These are phyloP conservation scores for Furnarius figulus DNA, from an alignment of 2,113 vertebrate species.

Conservation along the genomic window DNA sequence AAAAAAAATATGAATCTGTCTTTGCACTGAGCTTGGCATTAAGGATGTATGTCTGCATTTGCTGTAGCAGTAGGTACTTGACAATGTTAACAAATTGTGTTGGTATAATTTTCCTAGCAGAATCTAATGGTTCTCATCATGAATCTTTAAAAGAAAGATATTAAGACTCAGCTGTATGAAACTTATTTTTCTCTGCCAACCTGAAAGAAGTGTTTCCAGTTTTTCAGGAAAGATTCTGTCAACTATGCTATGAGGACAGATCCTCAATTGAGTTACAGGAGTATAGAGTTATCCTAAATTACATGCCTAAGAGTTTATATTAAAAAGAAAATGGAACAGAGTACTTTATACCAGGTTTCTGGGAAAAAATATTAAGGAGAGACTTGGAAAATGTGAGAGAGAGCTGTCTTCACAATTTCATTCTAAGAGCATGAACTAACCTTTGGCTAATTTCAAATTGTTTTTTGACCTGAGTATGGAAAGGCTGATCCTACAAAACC, in stretches of 20 bases:
- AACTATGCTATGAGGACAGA: not conserved
- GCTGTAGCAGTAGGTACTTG: not conserved
- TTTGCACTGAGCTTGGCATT: not conserved
- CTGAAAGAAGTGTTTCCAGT: not conserved
- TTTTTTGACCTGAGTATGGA: not conserved
- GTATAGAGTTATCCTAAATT: not conserved
- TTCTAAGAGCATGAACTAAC: not conserved
- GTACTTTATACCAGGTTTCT: not conserved
- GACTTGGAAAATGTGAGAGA: not conserved
- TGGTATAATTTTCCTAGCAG: not conserved
- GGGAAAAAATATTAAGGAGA: not conserved
- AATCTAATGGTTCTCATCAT: conserved; percentile 3
- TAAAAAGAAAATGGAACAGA: not conserved
- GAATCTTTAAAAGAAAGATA: conserved; percentile 12
- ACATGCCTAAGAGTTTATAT: not conserved
- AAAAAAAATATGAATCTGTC: not conserved
- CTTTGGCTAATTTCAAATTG: not conserved
- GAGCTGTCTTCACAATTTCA: not conserved
- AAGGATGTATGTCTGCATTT: not conserved
- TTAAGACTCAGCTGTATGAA: conserved; percentile 8
- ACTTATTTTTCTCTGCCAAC: conserved; percentile 42
- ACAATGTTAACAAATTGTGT: not conserved
- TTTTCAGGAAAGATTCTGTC: not conserved
- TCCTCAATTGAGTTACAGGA: not conserved
- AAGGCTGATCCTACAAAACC: not conserved